A percentile compares a stretch with the other conserved stretches of the same genome.
phyloP scores from a whole-genome alignment of 1,140 invertebrate species.

The Penaeus chinensis region DNA sequence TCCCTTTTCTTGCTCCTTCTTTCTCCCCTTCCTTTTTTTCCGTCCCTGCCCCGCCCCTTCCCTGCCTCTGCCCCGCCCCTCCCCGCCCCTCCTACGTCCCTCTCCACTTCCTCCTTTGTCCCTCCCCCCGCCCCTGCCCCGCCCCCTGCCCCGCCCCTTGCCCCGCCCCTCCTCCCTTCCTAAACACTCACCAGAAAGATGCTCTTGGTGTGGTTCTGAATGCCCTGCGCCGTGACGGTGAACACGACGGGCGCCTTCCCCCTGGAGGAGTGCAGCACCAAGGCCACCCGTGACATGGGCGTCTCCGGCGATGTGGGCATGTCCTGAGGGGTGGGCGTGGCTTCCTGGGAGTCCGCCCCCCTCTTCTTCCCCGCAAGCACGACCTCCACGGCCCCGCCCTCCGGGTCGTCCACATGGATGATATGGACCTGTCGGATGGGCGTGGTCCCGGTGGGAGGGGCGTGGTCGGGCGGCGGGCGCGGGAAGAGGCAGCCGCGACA shows the following conservation, averaged over 20 bases:
- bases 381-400: constrained; percentile 40
- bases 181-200: constrained; percentile 12
- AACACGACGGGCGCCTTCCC: constrained; percentile 17
- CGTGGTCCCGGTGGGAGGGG: background rate
- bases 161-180: too few relatives aligned
- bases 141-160: too few relatives aligned
- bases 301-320: background rate
- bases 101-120: too few relatives aligned
- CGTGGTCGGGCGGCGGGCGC: background rate
- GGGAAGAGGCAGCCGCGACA: constrained; percentile 40
- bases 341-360: background rate
- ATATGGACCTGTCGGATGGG: constrained; percentile 34
- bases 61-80: too few relatives aligned
- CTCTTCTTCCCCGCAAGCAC: constrained; percentile 7
- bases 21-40: too few relatives aligned
- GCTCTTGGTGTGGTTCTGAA: constrained; percentile 14
- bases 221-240: constrained; percentile 22
- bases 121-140: too few relatives aligned
- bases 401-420: constrained; percentile 23
- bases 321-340: background rate
- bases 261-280: constrained; percentile 22
- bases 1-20: too few relatives aligned
- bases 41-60: too few relatives aligned
- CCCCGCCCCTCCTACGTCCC: too few relatives aligned
- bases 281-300: background rate